Conservation (phyloP, 2,797 vertebrate species). For the Schizothorax lantsangensis region DNA sequence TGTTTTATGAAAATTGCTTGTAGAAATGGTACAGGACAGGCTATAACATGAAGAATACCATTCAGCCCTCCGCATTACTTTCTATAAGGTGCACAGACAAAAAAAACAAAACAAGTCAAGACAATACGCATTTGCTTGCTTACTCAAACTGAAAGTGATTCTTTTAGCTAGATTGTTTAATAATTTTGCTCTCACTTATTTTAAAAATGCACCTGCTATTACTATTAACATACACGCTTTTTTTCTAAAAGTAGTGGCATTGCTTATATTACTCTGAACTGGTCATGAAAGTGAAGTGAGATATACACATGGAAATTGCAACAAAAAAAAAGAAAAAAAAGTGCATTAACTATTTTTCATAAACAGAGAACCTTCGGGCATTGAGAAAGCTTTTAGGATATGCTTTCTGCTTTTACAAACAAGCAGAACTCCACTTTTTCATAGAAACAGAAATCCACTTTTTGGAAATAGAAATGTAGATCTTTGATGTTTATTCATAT, state of each 20-base stretch:
- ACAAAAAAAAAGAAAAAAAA: background rate
- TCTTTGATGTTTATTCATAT: background rate
- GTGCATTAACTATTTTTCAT: background rate
- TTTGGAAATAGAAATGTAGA: background rate
- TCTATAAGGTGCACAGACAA: constrained; percentile 43
- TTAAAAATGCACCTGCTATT: background rate
- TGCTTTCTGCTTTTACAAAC: background rate
- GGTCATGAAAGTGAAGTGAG: background rate
- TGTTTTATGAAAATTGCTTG: constrained; percentile 19
- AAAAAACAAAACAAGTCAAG: background rate
- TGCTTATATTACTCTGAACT: constrained; percentile 8
- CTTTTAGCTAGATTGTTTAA: background rate
- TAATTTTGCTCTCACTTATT: background rate
- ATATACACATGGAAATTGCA: background rate
- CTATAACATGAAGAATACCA: constrained; percentile 40
- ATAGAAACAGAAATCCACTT: background rate
- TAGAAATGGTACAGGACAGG: constrained; percentile 35
- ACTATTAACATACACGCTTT: background rate
- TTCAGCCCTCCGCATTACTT: constrained; percentile 30
- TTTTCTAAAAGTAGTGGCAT: constrained; percentile 29
- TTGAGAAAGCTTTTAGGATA: background rate
- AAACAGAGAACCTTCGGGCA: background rate
- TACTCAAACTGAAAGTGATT: background rate
- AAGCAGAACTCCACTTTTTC: background rate
- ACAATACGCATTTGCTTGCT: constrained; percentile 24